Percentiles rank a stretch among this genome's conserved stretches.
Evolutionary conservation across 37 sponge, comb jelly and placozoan species (phyloP).

Genomic region (Aphrocallistes beatrix): DNA sequence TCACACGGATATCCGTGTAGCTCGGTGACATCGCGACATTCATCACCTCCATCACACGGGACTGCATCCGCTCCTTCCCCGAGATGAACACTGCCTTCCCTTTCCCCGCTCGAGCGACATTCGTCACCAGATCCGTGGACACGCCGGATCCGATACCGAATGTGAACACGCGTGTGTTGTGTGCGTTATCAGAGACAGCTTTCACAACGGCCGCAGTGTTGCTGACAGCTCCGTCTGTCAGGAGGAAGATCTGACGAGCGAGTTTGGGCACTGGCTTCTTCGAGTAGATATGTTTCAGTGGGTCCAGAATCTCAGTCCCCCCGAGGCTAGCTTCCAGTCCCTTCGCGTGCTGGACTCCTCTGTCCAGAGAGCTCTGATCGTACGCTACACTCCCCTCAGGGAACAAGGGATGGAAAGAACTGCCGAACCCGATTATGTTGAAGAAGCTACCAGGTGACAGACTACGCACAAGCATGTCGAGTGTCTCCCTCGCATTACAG

Average conservation of each 20-base stretch:
- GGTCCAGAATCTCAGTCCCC: slow-evolving; percentile 51
- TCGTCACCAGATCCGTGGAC: slow-evolving; percentile 23
- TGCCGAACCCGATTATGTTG: slow-evolving; percentile 76
- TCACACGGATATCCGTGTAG: background rate
- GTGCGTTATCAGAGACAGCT: slow-evolving; percentile 32
- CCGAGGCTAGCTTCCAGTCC: slow-evolving; percentile 47
- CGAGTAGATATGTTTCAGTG: slow-evolving; percentile 39
- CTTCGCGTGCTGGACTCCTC: slow-evolving; percentile 34
- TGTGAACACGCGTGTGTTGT: background rate
- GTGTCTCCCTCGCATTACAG: slow-evolving; percentile 52
- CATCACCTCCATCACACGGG: slow-evolving; percentile 22
- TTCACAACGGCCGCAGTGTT: slow-evolving; percentile 42
- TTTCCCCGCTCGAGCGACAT: slow-evolving; percentile 20
- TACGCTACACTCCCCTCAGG: slow-evolving; percentile 38
- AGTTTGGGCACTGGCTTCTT: slow-evolving; percentile 26
- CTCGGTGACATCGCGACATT: background rate
- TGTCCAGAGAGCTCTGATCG: slow-evolving; percentile 41
- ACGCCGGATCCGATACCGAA: slow-evolving; percentile 24
- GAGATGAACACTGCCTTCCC: slow-evolving; percentile 16
- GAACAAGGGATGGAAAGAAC: slow-evolving; percentile 34
- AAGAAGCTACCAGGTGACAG: slow-evolving; percentile 56
- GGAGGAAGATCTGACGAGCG: slow-evolving; percentile 57
- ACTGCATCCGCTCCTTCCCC: slow-evolving; percentile 15
- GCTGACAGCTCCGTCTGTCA: slow-evolving; percentile 64
- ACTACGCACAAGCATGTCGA: slow-evolving; percentile 64